Base-by-base conservation (phyloP, 2,113 vertebrate species). In the Pseudolaguvia tuberculata region DNA sequence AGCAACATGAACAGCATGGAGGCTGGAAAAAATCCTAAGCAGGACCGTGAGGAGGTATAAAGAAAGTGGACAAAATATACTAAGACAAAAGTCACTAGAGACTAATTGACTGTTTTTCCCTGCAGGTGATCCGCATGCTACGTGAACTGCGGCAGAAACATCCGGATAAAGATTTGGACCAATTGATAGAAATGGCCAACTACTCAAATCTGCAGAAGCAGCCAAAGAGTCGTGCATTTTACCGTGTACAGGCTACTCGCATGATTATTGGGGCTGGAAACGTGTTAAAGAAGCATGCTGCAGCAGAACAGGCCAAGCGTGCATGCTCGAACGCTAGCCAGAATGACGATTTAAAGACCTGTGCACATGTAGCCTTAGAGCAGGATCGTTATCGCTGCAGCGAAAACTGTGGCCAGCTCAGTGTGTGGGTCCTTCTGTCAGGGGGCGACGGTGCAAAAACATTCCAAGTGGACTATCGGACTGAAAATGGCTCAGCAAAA, bases 161-260 rank as follows among this genome's bases (percentile, higher is more conserved):
- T 79, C 96, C 96, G 0, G 94, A 97, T 78, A 94, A 94, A 82
- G 93, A 96, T 79, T 70, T 97, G 82, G 96, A 97, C 73, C 94
- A 98, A 84, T 87, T 98, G 75, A 87, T 96, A 20, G 95, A 97
- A 73, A 91, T 94, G 88, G 96, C 96, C 81, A 96, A 95, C 88
- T 97, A 98, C 86, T 87, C 91, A 0, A 90, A 93, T 0, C 67
- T 98, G 76, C 84, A 95, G 39, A 94, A 94, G 58, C 92, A 96
- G 84, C 94, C 92, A 86, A 98, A 97, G 90, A 98, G 96, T 84
- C 91, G 96, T 0, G 96, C 96, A 3, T 98, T 98, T 83, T 95
- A 97, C 86, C 93, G 96, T 13, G 90, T 98, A 78, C 96, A 98
- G 71, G 95, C 92, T 11, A 98, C 96, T 0, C 91, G 96, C 0